Conservation (phyloP, 2,888 invertebrate genomes). For the Heliconius erato region DNA sequence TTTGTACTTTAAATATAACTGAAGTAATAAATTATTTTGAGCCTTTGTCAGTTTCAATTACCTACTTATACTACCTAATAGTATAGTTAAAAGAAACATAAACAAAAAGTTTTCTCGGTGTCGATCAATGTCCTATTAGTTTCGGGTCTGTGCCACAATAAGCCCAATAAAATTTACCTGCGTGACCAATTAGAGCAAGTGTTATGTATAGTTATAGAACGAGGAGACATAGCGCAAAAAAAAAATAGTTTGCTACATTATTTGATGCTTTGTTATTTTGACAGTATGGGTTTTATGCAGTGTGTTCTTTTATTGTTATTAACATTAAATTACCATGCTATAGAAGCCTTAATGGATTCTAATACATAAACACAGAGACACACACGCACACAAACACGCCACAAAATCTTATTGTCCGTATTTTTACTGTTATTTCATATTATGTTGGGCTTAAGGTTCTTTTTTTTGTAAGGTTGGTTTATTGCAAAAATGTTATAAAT, state of each 20-base stretch:
- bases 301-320: no score
- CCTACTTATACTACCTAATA: slow-evolving; percentile 5
- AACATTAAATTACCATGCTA: no score
- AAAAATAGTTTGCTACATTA: neutral
- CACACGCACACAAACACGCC: no score
- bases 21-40: neutral
- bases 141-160: slow-evolving; percentile 38
- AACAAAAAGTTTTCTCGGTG: slow-evolving; percentile 10
- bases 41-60: slow-evolving; percentile 9
- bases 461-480: no score
- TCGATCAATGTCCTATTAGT: slow-evolving; percentile 43
- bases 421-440: no score
- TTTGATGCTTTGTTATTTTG: neutral
- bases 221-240: slow-evolving; percentile 24
- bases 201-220: slow-evolving; percentile 48
- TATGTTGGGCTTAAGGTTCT: no score
- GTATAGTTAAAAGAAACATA: slow-evolving; percentile 12
- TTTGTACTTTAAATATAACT: slow-evolving; percentile 13
- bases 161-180: slow-evolving; percentile 41
- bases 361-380: no score
- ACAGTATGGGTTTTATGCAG: neutral
- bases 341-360: no score
- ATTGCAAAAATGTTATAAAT: no score
- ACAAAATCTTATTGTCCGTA: no score
- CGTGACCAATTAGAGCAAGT: slow-evolving; percentile 55